phyloP scores from a whole-genome alignment of 2,888 invertebrate species.

The Drosophila emarginata region DNA sequence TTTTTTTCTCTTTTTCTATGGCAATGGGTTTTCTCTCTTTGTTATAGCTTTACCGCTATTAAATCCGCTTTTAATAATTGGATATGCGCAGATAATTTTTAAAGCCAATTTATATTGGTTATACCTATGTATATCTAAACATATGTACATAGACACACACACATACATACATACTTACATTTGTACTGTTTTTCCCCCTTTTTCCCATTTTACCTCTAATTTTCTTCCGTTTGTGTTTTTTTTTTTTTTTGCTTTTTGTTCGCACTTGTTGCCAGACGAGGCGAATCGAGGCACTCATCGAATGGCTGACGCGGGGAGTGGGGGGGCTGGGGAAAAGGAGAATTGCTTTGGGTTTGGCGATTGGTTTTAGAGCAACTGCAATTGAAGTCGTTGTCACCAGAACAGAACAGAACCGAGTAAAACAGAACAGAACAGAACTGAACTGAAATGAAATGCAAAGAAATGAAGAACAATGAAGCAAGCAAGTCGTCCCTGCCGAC shows the following conservation, averaged over 20 bases:
- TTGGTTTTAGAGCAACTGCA: conserved; percentile 40
- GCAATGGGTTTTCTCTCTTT: conserved; percentile 19
- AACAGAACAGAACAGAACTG: not conserved
- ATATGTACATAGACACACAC: too few relatives aligned
- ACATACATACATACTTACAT: not conserved
- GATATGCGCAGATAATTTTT: conserved; percentile 50
- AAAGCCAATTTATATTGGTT: conserved; percentile 53
- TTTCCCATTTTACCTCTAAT: not conserved
- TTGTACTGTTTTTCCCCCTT: not conserved
- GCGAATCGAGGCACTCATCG: conserved; percentile 40
- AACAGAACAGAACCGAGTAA: not conserved
- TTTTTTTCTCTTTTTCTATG: not conserved
- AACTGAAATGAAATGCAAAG: not conserved
- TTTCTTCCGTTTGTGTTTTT: conserved; percentile 14
- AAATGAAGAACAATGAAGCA: not conserved
- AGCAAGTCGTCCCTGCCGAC: too few relatives aligned
- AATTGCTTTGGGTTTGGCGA: not conserved
- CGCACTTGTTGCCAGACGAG: conserved; percentile 41
- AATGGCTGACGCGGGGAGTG: not conserved
- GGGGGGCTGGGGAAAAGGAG: not conserved
- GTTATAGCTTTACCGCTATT: conserved; percentile 43
- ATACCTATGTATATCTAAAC: conserved; percentile 5
- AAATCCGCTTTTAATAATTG: conserved; percentile 49
- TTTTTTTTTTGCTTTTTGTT: conserved; percentile 21
- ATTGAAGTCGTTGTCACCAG: conserved; percentile 35